Conservation (phyloP, 2,888 invertebrate species). For the Sinopyrophorus schimmeli region DNA sequence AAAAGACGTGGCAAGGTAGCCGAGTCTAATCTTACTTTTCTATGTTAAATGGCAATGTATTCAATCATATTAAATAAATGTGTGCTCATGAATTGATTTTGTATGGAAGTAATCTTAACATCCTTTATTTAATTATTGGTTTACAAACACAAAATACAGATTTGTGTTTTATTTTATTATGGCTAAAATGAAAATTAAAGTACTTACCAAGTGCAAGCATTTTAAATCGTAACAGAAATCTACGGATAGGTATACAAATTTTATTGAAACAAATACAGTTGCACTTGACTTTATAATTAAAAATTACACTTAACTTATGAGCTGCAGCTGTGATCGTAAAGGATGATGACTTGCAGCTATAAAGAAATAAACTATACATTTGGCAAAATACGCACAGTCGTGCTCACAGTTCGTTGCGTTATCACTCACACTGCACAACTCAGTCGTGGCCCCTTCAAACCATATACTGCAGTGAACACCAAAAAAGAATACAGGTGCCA, state of each 20-base stretch:
- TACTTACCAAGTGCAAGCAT: conserved; percentile 11
- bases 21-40: too few relatives aligned
- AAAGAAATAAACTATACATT: conserved; percentile 37
- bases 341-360: conserved; percentile 25
- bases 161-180: too few relatives aligned
- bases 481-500: conserved; percentile 29
- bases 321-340: conserved; percentile 24
- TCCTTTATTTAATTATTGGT: too few relatives aligned
- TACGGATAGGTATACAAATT: conserved; percentile 41
- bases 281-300: conserved; percentile 39
- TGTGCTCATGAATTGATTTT: too few relatives aligned
- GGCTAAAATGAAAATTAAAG: too few relatives aligned
- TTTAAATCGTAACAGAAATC: neutral
- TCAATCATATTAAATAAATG: too few relatives aligned
- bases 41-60: too few relatives aligned
- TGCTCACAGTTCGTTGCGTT: conserved; percentile 32
- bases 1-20: too few relatives aligned
- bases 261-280: conserved; percentile 46
- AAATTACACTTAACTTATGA: conserved; percentile 28
- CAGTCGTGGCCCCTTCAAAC: conserved; percentile 34
- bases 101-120: too few relatives aligned
- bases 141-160: too few relatives aligned
- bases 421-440: conserved; percentile 37
- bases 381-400: conserved; percentile 35
- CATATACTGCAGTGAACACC: conserved; percentile 26